Base-by-base conservation (phyloP, 2,888 invertebrate species). In the Lacanobia oleracea region DNA sequence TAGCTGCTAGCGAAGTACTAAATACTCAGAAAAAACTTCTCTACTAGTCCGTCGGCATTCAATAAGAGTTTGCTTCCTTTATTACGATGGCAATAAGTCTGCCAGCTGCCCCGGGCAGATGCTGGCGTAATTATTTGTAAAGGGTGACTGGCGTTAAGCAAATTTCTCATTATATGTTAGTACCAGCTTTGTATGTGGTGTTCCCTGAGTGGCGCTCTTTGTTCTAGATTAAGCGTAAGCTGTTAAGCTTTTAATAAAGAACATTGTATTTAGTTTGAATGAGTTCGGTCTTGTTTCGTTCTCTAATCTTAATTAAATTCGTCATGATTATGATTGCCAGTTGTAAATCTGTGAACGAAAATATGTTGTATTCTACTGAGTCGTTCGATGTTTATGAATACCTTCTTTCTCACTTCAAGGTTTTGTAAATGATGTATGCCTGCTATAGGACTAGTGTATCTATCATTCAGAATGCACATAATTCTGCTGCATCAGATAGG, bases 81-180 rank as follows among this genome's bases (percentile, higher is more conserved):
- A 91, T 90, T 91, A 87, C 91, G 71, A 86, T 86, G 76, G 88
- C 86, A 91, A 90, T 89, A 90, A 88, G 89, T 86, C 87, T 87
- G 79, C 86, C 93, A 92, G 91, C 93, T 92, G 93, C 90, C 86
- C 68, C 40, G 64, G 70, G 89, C 92, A 92, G 92, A 90, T 92
- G 93, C 86, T 87, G 81, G 85, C 74, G 88, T 89, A 91, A 91
- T 91, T 91, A 90, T 88, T 86, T 87, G 75, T 80, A 79, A 89
- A 82, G 88, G 87, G 85, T 88, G 86, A 87, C 73, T 81, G 77
- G 81, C 77, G 71, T 79, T 85, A 84, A 85, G 82, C 79, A 81
- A 79, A 86, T 85, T 87, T 83, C 82, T 72, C 68, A 81, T 73
- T 87, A 85, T 60, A 73, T 79, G 68, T 79, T 66, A 45, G 68